Conservation (phyloP, 92 coral and sea anemone genomes). For the Bergia puertoricense region DNA sequence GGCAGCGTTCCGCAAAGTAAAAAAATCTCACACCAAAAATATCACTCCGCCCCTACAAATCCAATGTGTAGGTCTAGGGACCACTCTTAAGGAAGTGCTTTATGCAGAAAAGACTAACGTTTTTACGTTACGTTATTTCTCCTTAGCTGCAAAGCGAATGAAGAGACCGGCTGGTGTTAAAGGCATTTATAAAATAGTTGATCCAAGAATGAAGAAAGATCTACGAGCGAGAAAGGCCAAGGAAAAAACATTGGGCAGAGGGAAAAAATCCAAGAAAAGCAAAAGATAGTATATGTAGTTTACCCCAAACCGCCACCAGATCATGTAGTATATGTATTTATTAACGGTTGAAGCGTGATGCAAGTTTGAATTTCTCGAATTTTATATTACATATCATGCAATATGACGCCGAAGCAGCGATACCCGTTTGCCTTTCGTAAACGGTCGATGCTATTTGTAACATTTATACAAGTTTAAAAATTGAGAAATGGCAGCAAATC, state of each 20-base stretch:
- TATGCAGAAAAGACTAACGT: background rate
- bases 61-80: no score
- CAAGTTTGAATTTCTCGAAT: background rate
- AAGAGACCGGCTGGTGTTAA: conserved; percentile 93
- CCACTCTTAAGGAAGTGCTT: background rate
- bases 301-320: background rate
- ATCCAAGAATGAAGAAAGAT: conserved; percentile 94
- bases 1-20: no score
- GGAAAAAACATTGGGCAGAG: conserved; percentile 56
- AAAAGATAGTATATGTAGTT: conserved; percentile 6
- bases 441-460: no score
- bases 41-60: no score
- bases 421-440: no score
- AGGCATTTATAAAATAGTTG: conserved; percentile 91
- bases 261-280: conserved; percentile 42
- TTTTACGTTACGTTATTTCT: conserved; percentile 1
- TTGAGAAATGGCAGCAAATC: no score
- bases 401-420: no score
- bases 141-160: conserved; percentile 84
- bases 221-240: conserved; percentile 72
- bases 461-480: no score
- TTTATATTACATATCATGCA: no score
- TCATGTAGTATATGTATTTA: no score
- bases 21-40: no score
- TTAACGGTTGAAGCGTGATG: background rate